A percentile compares a stretch with the other conserved stretches of the same genome.
These are phyloP conservation scores for Brachypodius melanocephalos DNA, from an alignment of 2,113 vertebrate genomes.

Conservation along the genomic window DNA sequence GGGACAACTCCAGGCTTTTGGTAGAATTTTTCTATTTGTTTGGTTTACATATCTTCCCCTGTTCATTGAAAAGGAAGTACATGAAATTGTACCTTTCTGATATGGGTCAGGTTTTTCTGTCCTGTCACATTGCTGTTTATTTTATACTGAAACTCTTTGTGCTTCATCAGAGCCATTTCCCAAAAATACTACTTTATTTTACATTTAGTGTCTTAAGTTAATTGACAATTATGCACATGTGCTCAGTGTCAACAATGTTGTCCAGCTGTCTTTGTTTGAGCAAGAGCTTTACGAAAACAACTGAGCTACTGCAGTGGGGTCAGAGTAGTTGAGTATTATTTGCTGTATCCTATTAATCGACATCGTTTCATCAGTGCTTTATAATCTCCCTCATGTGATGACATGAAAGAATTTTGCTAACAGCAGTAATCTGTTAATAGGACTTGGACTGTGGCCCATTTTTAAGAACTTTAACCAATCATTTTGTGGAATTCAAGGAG, in stretches of 20 bases:
- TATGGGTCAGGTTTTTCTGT: not conserved
- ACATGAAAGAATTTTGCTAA: slow-evolving; percentile 8
- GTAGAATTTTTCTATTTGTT: not conserved
- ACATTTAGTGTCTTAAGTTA: not conserved
- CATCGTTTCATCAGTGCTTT: not conserved
- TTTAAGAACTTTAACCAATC: not conserved
- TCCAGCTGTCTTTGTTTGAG: not conserved
- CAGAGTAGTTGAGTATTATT: not conserved
- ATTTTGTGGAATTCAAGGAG: not conserved
- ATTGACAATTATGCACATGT: not conserved
- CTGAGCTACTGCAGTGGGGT: not conserved
- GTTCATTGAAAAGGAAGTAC: not conserved
- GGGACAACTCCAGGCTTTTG: not conserved
- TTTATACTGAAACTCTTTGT: not conserved
- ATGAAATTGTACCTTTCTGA: not conserved
- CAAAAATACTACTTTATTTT: not conserved
- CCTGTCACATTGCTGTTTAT: not conserved
- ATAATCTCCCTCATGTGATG: not conserved
- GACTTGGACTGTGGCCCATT: not conserved
- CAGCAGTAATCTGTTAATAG: not conserved
- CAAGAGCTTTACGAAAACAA: not conserved
- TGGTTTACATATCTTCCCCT: not conserved
- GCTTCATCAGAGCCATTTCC: not conserved
- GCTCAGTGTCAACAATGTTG: not conserved
- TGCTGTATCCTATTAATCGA: slow-evolving; percentile 17